A percentile compares a stretch with the other conserved stretches of the same genome.
phyloP scores from a whole-genome alignment of 2,888 invertebrate genomes.

The Xylophagus ater region DNA sequence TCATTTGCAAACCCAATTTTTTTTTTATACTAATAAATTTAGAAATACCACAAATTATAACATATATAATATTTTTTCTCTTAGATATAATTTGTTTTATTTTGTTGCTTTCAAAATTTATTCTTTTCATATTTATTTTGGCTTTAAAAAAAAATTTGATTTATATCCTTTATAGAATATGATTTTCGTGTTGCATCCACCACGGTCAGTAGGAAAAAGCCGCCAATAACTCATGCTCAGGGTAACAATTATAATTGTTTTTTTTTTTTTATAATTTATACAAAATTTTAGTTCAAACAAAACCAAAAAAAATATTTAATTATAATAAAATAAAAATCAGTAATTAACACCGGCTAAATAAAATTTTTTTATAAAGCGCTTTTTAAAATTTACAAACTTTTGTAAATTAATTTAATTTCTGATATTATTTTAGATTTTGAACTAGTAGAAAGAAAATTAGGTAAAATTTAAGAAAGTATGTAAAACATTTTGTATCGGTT shows the following conservation, averaged over 20 bases:
- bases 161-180: slow-evolving; percentile 33
- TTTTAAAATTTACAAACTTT: no score
- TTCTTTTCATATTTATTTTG: slow-evolving; percentile 16
- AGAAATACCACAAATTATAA: no score
- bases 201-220: slow-evolving; percentile 24
- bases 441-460: neutral
- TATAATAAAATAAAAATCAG: neutral
- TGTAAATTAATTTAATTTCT: no score
- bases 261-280: neutral
- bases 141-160: slow-evolving; percentile 21
- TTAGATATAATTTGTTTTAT: slow-evolving; percentile 4
- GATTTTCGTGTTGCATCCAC: slow-evolving; percentile 36
- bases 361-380: no score
- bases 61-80: slow-evolving; percentile 14
- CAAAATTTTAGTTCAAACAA: neutral
- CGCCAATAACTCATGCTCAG: slow-evolving; percentile 9
- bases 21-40: no score
- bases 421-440: no score
- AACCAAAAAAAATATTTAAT: neutral
- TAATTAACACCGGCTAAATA: no score
- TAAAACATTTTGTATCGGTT: no score
- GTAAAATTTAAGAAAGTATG: neutral
- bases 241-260: slow-evolving; percentile 13
- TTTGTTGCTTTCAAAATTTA: slow-evolving; percentile 13
- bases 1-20: no score